phyloP scores from a whole-genome alignment of 2,797 vertebrate species.

The Catharus ustulatus region DNA sequence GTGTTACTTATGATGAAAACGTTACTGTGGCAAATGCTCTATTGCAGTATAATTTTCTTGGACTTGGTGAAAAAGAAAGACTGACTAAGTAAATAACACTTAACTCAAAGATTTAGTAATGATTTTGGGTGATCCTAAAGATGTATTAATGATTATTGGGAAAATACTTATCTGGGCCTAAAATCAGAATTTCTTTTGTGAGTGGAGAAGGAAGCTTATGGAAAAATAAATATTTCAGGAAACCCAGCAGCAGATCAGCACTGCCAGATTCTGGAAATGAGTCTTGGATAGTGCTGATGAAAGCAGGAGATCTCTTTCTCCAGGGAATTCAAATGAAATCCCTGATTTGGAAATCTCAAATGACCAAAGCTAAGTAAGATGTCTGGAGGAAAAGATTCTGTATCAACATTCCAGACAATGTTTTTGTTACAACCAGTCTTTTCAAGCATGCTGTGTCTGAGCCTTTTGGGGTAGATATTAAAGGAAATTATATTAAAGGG shows the following conservation, averaged over 20 bases:
- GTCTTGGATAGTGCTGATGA: not conserved
- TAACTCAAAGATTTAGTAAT: constrained; percentile 52
- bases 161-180: not conserved
- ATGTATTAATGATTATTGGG: not conserved
- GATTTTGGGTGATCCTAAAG: not conserved
- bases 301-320: not conserved
- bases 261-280: not conserved
- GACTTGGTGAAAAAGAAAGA: constrained; percentile 66
- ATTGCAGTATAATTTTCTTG: constrained; percentile 62
- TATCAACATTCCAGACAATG: not conserved
- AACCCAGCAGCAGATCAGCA: not conserved
- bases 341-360: not conserved
- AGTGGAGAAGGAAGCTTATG: not conserved
- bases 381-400: not conserved
- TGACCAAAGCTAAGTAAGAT: not conserved
- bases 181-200: not conserved
- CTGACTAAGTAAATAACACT: constrained; percentile 63
- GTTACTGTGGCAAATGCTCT: constrained; percentile 70
- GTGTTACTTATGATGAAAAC: constrained; percentile 79
- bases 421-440: not conserved
- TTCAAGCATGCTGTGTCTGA: not conserved
- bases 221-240: not conserved
- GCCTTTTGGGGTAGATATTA: not conserved
- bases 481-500: not conserved
- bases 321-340: not conserved